phyloP scores from a whole-genome alignment of 2,113 vertebrate species.

The Bostrychus sinensis region DNA sequence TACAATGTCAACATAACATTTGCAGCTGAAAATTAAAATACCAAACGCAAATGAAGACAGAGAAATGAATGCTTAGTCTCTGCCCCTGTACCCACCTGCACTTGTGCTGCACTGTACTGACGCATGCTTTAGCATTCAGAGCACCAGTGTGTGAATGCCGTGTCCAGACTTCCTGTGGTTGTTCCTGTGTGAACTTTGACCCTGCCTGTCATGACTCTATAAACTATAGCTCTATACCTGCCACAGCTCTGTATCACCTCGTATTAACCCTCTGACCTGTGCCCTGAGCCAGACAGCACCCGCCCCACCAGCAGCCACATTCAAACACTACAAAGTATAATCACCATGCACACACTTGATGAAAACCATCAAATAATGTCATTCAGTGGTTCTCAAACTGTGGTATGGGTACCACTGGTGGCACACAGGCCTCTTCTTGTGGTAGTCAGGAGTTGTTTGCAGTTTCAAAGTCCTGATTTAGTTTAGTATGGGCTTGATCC shows the following conservation, averaged over 20 bases:
- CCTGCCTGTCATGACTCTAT: slow-evolving; percentile 45
- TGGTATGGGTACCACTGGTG: too few relatives aligned
- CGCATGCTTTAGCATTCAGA: slow-evolving; percentile 61
- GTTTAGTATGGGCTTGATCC: too few relatives aligned
- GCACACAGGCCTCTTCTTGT: too few relatives aligned
- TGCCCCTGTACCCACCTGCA: slow-evolving; percentile 32
- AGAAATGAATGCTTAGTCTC: slow-evolving; percentile 16
- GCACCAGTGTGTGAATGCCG: slow-evolving; percentile 51
- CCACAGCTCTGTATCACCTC: slow-evolving; percentile 25
- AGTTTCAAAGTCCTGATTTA: too few relatives aligned
- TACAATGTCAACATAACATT: too few relatives aligned
- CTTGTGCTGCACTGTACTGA: slow-evolving; percentile 23
- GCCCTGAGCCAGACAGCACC: neutral
- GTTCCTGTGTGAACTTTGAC: slow-evolving; percentile 42
- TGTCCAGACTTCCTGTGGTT: slow-evolving; percentile 28
- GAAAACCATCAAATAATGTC: slow-evolving; percentile 22
- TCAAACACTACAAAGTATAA: neutral
- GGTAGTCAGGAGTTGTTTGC: too few relatives aligned
- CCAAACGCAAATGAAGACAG: too few relatives aligned
- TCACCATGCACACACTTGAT: neutral
- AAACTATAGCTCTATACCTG: slow-evolving; percentile 36
- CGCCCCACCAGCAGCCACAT: slow-evolving; percentile 5
- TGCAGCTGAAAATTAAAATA: too few relatives aligned
- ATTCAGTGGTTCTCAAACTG: neutral
- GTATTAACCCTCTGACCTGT: slow-evolving; percentile 23